Percentiles rank a stretch among this genome's conserved stretches.
Evolutionary conservation across 2,113 vertebrate genomes (phyloP).

Genomic region (Gallinago undulata): DNA sequence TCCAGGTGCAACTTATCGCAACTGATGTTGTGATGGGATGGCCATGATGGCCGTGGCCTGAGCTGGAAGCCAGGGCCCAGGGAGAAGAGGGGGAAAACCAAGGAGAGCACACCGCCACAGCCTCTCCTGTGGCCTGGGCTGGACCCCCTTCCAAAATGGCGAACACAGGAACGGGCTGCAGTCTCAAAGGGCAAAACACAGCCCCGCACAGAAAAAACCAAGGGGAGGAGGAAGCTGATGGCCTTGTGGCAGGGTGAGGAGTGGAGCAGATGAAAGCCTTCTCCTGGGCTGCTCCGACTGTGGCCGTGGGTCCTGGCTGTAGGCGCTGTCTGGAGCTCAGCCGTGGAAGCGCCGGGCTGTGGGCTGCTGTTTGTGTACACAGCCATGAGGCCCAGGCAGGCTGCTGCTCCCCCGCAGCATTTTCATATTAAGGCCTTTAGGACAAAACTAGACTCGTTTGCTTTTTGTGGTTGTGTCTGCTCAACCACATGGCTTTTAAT

Average conservation of each 20-base stretch:
- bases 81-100: too few relatives aligned
- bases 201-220: rapidly evolving
- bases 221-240: rapidly evolving
- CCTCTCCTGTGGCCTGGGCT: neutral
- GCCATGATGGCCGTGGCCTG: too few relatives aligned
- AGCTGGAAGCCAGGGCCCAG: too few relatives aligned
- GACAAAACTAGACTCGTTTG: neutral
- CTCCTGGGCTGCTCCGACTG: neutral
- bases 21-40: too few relatives aligned
- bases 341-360: neutral
- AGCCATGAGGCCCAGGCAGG: neutral
- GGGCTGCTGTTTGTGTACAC: neutral
- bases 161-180: rapidly evolving
- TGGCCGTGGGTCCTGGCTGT: neutral
- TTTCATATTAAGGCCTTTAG: neutral
- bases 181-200: neutral
- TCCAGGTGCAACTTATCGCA: too few relatives aligned
- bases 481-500: neutral
- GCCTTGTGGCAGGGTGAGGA: neutral
- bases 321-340: neutral
- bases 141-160: neutral
- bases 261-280: neutral
- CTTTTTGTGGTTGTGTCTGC: neutral
- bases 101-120: neutral
- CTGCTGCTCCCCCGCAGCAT: neutral